A percentile compares a stretch with the other conserved stretches of the same genome.
These are phyloP conservation scores for Sclerurus mexicanus DNA, from an alignment of 2,113 vertebrate genomes.

Conservation along the genomic window DNA sequence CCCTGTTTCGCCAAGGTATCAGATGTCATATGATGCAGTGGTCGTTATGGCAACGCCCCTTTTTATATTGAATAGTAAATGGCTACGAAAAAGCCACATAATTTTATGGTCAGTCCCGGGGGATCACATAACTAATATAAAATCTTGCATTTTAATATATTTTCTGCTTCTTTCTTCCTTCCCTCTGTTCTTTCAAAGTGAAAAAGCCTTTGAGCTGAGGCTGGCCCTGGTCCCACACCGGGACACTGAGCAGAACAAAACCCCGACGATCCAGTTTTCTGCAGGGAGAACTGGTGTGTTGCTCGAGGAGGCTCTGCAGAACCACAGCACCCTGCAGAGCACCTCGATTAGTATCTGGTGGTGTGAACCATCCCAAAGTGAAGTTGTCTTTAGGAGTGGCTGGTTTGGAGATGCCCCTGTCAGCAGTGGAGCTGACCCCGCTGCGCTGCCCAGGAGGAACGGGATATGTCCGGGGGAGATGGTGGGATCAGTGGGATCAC, in stretches of 20 bases:
- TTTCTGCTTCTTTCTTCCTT: conserved; percentile 44
- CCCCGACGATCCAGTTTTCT: not conserved
- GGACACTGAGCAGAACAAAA: not conserved
- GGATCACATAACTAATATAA: conserved; percentile 50
- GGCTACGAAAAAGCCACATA: conserved; percentile 52
- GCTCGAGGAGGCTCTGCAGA: not conserved
- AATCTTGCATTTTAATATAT: conserved; percentile 51
- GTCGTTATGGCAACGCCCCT: conserved; percentile 31
- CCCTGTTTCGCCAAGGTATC: conserved; percentile 38
- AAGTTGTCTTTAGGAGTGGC: not conserved
- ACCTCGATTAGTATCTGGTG: not conserved
- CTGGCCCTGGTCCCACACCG: not conserved
- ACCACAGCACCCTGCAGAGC: not conserved
- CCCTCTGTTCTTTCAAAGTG: conserved; percentile 47
- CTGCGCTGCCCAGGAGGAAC: rapidly evolving
- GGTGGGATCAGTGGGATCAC: not conserved
- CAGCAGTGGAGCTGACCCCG: not conserved
- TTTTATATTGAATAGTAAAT: conserved; percentile 62
- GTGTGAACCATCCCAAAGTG: not conserved
- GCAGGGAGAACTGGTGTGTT: rapidly evolving
- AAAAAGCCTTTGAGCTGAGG: conserved; percentile 28
- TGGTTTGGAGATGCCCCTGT: not conserved
- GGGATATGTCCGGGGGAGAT: not conserved
- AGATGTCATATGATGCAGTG: conserved; percentile 35
- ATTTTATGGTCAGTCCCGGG: conserved; percentile 44